Evolutionary conservation across 2,113 vertebrate species (phyloP).

Genomic region (Struthio camelus): DNA sequence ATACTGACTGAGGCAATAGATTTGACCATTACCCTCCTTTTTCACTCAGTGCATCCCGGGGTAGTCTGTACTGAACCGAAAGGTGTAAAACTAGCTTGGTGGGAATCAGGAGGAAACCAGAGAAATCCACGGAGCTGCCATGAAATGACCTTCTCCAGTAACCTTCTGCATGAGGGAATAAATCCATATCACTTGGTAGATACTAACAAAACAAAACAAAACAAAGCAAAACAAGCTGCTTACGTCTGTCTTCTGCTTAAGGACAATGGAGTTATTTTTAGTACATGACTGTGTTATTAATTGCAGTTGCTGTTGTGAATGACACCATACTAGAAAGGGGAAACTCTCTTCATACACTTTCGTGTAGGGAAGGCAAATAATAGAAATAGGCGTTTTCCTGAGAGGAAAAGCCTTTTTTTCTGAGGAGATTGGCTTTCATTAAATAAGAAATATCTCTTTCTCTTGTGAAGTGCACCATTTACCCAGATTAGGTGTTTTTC

Average conservation of each 20-base stretch:
- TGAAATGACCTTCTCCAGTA: not conserved
- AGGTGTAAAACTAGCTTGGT: not conserved
- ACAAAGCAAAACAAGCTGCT: not conserved
- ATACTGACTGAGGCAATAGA: not conserved
- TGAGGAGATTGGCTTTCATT: not conserved
- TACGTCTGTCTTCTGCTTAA: not conserved
- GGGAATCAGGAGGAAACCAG: not conserved
- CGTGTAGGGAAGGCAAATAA: not conserved
- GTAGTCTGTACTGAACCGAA: not conserved
- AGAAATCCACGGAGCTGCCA: not conserved
- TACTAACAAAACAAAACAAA: not conserved
- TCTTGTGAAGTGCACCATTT: not conserved
- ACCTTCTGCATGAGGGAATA: not conserved
- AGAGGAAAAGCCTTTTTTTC: not conserved
- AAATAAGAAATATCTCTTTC: not conserved
- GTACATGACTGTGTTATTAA: not conserved
- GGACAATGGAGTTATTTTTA: not conserved
- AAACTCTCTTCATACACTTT: not conserved
- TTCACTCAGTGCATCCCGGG: not conserved
- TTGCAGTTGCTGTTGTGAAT: not conserved
- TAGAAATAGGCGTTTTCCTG: not conserved
- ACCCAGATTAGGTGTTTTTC: not conserved
- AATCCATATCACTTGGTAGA: not conserved
- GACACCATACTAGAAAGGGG: not conserved
- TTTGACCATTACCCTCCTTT: not conserved